Evolutionary conservation across 2,113 vertebrate species (phyloP).

Genomic region (Ia io): DNA sequence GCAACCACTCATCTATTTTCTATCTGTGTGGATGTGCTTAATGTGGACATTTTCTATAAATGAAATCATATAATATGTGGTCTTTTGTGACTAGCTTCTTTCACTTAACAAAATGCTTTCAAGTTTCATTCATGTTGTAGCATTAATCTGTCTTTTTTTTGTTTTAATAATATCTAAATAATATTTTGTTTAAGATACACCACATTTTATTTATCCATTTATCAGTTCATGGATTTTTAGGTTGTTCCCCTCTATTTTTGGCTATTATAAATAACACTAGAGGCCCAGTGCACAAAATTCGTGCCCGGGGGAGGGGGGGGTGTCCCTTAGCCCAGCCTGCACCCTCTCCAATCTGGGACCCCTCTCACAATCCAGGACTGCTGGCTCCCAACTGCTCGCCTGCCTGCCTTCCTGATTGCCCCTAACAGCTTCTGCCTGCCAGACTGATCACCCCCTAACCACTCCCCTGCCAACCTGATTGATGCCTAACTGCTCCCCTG

Average conservation of each 20-base stretch:
- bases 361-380: too few relatives aligned
- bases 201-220: not conserved
- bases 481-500: too few relatives aligned
- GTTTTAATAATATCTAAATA: not conserved
- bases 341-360: too few relatives aligned
- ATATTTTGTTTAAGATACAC: not conserved
- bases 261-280: not conserved
- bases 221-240: not conserved
- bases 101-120: not conserved
- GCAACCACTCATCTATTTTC: not conserved
- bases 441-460: too few relatives aligned
- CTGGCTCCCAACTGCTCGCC: too few relatives aligned
- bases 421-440: too few relatives aligned
- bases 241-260: not conserved
- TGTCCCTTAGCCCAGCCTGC: too few relatives aligned
- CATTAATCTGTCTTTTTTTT: not conserved
- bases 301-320: rapidly evolving
- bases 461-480: too few relatives aligned
- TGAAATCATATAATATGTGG: not conserved
- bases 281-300: too few relatives aligned
- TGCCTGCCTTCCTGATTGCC: too few relatives aligned
- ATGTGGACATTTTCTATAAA: not conserved
- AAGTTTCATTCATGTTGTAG: not conserved
- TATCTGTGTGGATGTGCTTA: not conserved
- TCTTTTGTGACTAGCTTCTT: not conserved